Evolutionary conservation across 2,113 vertebrate genomes (phyloP).

Genomic region (Lichenostomus cassidix): DNA sequence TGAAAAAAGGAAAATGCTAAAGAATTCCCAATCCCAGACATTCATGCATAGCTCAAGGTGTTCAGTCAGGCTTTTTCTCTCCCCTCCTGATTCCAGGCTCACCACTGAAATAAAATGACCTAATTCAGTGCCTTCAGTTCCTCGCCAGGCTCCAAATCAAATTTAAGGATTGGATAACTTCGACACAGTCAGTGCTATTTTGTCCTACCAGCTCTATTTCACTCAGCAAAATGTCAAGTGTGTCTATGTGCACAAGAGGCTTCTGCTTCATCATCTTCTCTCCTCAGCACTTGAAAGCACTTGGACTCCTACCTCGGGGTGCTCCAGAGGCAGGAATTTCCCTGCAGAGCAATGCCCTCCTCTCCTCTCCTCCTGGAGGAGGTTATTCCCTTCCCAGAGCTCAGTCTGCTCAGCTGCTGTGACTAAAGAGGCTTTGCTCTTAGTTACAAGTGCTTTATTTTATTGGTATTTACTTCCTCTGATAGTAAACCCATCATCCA

Average conservation of each 20-base stretch:
- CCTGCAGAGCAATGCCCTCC: not conserved
- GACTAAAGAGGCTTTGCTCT: not conserved
- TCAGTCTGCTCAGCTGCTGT: fast-evolving
- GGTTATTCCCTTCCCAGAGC: not conserved
- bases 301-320: not conserved
- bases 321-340: not conserved
- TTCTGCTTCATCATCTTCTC: slow-evolving; percentile 18
- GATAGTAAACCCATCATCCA: not conserved
- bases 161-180: not conserved
- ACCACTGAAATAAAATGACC: not conserved
- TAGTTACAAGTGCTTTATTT: not conserved
- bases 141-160: not conserved
- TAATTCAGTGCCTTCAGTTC: not conserved
- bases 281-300: not conserved
- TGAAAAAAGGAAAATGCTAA: not conserved
- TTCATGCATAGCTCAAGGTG: not conserved
- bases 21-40: not conserved
- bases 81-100: not conserved
- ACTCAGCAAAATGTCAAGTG: slow-evolving; percentile 18
- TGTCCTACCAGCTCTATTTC: not conserved
- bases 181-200: not conserved
- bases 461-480: not conserved
- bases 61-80: not conserved
- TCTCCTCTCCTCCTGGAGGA: not conserved
- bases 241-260: not conserved